Evolutionary conservation across 2,113 vertebrate genomes (phyloP), one percentile per base, ranked within the genome.

Genomic region (Clupea harengus): DNA sequence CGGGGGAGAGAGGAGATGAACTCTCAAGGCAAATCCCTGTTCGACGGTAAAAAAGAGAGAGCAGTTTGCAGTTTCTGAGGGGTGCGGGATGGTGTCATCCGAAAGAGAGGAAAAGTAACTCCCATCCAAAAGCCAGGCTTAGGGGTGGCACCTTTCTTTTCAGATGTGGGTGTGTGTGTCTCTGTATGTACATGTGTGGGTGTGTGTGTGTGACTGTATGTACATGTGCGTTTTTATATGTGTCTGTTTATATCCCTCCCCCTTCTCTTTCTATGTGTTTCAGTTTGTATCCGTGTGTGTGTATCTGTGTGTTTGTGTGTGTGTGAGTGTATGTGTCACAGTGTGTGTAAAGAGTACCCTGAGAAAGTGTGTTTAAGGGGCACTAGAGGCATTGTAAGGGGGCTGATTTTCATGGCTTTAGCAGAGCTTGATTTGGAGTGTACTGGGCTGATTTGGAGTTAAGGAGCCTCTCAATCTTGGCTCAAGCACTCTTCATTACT

Each of bases 401-500:
- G 47, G 84, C 67, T 86, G 87, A 32, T 78, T 86, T 82, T 93
- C 82, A 90, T 93, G 90, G 85, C 88, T 91, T 89, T 89, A 75
- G 81, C 52, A 83, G 81, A 84, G 82, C 83, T 67, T 67, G 64
- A 67, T 10, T 18, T 78, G 72, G 25, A 78, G 72, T 32, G 72
- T 15, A 17, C 47, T 6, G 85, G 86, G 83, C 84, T 89, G 87
- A 92, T 92, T 91, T 90, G 72, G 90, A 88, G 84, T 78, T 78
- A 88, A 88, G 89, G 90, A 91, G 89, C 91, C 88, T 84, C 91
- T 92, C 88, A 88, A 91, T 90, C 87, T 91, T 93, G 91, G 93
- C 91, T 91, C 84, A 80, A 84, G 28, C 84, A 85, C 82, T 87
- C 89, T 90, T 93, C 90, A 91, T 93, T 94, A 93, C 86, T 89